phyloP scores from a whole-genome alignment of 2,113 vertebrate genomes.

The Cheirogaleus medius region DNA sequence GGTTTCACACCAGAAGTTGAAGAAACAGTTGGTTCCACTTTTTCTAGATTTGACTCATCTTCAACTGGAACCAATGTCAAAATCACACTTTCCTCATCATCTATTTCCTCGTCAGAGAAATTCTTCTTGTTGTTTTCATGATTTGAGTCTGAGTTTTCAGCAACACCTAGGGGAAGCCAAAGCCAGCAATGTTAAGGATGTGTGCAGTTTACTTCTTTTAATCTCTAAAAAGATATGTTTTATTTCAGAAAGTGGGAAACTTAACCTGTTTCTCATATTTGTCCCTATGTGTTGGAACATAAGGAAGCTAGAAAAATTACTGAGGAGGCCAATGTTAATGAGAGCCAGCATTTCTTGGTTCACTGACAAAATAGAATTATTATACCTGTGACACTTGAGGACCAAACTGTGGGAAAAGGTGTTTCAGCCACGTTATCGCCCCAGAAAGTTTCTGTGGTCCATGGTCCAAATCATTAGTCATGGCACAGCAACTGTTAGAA shows the following conservation, averaged over 20 bases:
- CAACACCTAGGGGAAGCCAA: no score
- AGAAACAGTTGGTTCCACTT: background rate
- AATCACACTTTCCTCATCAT: conserved; percentile 47
- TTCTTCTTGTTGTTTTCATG: background rate
- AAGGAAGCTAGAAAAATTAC: background rate
- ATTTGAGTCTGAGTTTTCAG: no score
- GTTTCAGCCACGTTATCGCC: background rate
- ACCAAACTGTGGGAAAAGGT: background rate
- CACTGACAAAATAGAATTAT: background rate
- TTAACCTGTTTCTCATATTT: background rate
- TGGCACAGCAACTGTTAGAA: background rate
- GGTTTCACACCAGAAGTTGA: background rate
- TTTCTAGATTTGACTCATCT: background rate
- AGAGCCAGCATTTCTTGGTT: background rate
- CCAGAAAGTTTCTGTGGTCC: background rate
- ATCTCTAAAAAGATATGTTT: background rate
- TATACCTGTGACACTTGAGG: background rate
- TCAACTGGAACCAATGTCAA: conserved; percentile 62
- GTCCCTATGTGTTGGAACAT: background rate
- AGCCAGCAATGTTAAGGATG: no score
- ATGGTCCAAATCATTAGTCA: background rate
- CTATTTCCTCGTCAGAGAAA: background rate
- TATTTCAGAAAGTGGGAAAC: background rate
- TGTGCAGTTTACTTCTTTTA: no score
- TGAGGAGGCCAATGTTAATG: background rate